Percentiles rank a stretch among this genome's conserved stretches.
phyloP scores from a whole-genome alignment of 1,140 invertebrate species.

The Arctopsyche grandis region DNA sequence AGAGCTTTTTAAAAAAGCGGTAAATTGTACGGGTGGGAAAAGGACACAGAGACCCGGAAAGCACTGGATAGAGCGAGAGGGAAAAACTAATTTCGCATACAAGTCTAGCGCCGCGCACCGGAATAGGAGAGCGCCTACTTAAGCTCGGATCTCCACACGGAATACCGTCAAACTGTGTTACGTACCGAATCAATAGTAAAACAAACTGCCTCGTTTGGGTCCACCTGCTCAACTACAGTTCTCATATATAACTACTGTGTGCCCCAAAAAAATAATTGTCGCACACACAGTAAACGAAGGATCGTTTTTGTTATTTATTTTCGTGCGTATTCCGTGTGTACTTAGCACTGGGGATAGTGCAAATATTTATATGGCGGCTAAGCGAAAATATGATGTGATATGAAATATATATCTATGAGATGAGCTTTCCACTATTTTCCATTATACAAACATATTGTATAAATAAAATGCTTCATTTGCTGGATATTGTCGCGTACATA shows the following conservation, averaged over 20 bases:
- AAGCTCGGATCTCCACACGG: slow-evolving; percentile 21
- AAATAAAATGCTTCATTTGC: too few species aligned
- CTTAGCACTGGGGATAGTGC: neutral
- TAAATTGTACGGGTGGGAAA: slow-evolving; percentile 48
- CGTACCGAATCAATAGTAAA: slow-evolving; percentile 16
- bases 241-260: too few species aligned
- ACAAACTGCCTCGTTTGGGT: slow-evolving; percentile 8
- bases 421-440: too few species aligned
- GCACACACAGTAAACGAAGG: too few species aligned
- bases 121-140: slow-evolving; percentile 30
- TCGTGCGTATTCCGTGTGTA: neutral
- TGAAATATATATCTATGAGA: slow-evolving; percentile 4
- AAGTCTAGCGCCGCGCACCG: slow-evolving; percentile 42
- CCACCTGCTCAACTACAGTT: neutral
- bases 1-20: slow-evolving; percentile 49
- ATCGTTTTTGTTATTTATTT: neutral
- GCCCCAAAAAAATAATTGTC: too few species aligned
- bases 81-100: slow-evolving; percentile 51
- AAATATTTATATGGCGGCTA: slow-evolving; percentile 11
- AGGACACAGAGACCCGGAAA: neutral
- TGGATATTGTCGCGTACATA: too few species aligned
- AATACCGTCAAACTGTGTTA: slow-evolving; percentile 30
- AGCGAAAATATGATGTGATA: slow-evolving; percentile 15
- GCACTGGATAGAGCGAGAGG: neutral
- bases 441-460: too few species aligned